Base-by-base conservation (phyloP, 1,140 invertebrate species). In the Drosophila ohnishii region DNA sequence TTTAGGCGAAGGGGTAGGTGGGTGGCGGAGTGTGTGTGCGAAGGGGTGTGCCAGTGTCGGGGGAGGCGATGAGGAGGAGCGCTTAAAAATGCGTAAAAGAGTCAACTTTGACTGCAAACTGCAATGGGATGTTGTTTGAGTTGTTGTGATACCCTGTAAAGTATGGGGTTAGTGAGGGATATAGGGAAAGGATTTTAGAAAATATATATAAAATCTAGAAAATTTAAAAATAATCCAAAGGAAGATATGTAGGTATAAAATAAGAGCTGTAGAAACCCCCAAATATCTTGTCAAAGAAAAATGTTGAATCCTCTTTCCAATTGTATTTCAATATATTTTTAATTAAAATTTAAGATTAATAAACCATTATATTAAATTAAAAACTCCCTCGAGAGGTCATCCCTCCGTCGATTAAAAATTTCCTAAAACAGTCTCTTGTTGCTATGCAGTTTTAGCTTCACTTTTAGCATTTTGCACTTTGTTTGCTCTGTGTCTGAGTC, bases 41-140 rank as follows among this genome's bases (percentile, higher is more conserved):
- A 47, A 13, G 34, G 48, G 56, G 14, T 42, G 30, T 50, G 37
- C 19, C 28, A 55, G 34, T 44, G 50, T 44, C 30, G 39, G 32
- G 35, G 35, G 51, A 58, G 71, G 40, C 39, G 37, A n/a, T 7
- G 51, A 50, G 61, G 71, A 75, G 75, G 65, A 75, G 57, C 78
- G 81, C 78, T 85, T 85, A 64, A 74, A 85, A 86, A 86, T 86
- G 84, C 83, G 83, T 86, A 86, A 86, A 75, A 86, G 83, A 86
- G 83, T 86, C 79, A 87, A 87, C 83, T 86, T 82, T 83, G 79
- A 83, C 83, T 79, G 75, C 75, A 78, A 80, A 70, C 75, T 76
- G 73, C 74, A 76, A 61, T 60, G 72, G 56, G 62, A 76, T 67
- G 73, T 76, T 76, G 64, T 76, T 59, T 75, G 72, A 65, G 72